phyloP scores from a whole-genome alignment of 2,113 vertebrate genomes.

The Grallaria varia region DNA sequence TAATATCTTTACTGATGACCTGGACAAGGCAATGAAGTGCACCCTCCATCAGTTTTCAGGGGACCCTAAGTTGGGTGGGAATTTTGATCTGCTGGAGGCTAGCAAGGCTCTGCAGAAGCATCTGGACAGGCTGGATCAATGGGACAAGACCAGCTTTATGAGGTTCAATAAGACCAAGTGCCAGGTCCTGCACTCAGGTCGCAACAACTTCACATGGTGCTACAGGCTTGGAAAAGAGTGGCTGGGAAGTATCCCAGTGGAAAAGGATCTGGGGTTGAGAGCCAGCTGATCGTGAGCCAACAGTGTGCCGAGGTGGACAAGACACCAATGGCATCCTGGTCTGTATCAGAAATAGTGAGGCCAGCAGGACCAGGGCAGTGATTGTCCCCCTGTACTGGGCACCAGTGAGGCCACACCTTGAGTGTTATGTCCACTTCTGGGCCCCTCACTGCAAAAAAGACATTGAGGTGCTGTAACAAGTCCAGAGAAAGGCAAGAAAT shows the following conservation, averaged over 20 bases:
- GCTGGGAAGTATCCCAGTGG: not conserved
- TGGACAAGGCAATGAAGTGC: not conserved
- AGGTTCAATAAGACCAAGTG: not conserved
- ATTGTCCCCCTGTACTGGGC: rapidly evolving
- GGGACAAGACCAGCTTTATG: not conserved
- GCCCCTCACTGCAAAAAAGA: not conserved
- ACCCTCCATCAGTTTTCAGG: not conserved
- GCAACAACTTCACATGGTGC: not conserved
- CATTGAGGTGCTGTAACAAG: rapidly evolving
- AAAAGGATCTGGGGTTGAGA: not conserved
- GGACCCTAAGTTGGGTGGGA: not conserved
- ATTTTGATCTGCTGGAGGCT: no score
- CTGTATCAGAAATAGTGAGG: not conserved
- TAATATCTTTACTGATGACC: not conserved
- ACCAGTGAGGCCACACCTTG: rapidly evolving
- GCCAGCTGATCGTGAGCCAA: not conserved
- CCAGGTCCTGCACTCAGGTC: not conserved
- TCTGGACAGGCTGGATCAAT: not conserved
- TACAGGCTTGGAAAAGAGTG: not conserved
- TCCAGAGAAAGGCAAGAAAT: not conserved
- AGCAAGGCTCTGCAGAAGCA: not conserved
- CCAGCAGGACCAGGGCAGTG: rapidly evolving
- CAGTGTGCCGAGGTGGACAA: not conserved
- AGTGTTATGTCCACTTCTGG: not conserved
- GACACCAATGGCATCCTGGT: not conserved